Base-by-base conservation (phyloP, 2,888 invertebrate species). In the Sympetrum striolatum region DNA sequence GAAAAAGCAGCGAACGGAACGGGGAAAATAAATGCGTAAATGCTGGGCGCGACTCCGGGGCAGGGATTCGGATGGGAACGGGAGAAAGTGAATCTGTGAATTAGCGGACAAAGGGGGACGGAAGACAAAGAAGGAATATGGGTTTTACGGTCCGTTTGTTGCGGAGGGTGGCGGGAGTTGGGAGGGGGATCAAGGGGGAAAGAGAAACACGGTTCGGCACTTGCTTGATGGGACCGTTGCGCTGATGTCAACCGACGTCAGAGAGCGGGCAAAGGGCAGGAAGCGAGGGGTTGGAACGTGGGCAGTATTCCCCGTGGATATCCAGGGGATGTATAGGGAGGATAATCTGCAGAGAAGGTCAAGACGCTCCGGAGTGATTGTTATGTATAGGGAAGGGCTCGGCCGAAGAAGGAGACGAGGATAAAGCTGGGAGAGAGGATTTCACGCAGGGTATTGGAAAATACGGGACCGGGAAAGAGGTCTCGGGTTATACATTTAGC, bases 141-240 rank as follows among this genome's bases (percentile, higher is more conserved):
- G 18, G 73, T 73, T 73, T n/a, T 12, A 73, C 31, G 31, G 73
- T 25, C 31, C 10, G 73, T 73, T 22, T 64, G 73, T 73, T 35
- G 86, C 35, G n/a, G 25, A 48, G 1, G 48, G 48, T 25, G 25
- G 31, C 15, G 25, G 53, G 0, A 14, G 2, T 25, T 53, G 18
- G 18, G 18, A 14, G 53, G 25, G 31, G 31, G 31, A 2, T n/a
- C 10, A 14, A 48, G 58, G 35, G 18, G 35, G 80, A 15, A 80
- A 18, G 82, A 82, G 37, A 25, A 86, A 86, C 86, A 86, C 37
- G 86, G 37, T 39, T 86, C 86, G 64, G 86, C 86, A 86, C 86
- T 86, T 31, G 86, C 35, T 86, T 35, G 60, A 86, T 86, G 60
- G 35, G 35, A 60, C 58, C n/a, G 81, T 48, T 81, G 81, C 81